These are phyloP conservation scores for Megalonaias nervosa DNA, from an alignment of 1,140 invertebrate genomes.

Conservation along the genomic window DNA sequence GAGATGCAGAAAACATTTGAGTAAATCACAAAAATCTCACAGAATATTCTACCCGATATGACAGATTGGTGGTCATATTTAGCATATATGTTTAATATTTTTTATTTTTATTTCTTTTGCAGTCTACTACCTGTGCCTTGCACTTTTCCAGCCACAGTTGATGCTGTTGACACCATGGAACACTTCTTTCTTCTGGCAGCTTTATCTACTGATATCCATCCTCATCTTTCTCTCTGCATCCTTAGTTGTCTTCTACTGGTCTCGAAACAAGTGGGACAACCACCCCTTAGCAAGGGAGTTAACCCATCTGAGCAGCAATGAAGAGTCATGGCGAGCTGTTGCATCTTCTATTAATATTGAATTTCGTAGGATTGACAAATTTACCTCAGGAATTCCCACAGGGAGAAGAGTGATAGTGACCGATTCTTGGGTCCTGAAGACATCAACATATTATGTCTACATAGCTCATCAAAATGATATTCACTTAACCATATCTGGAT, in stretches of 20 bases:
- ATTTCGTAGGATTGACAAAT: constrained; percentile 84
- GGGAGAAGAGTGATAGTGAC: constrained; percentile 83
- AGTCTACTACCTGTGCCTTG: constrained; percentile 65
- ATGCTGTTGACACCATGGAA: constrained; percentile 49
- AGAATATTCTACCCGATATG: too few relatives aligned
- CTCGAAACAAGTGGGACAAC: constrained; percentile 77
- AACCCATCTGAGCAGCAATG: constrained; percentile 74
- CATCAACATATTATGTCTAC: constrained; percentile 82
- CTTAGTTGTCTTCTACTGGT: constrained; percentile 75
- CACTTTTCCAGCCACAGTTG: constrained; percentile 53
- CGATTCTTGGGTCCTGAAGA: constrained; percentile 91
- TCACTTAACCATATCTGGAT: constrained; percentile 80
- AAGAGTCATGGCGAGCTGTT: constrained; percentile 77
- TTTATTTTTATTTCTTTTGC: constrained; percentile 29
- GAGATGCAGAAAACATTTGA: too few relatives aligned
- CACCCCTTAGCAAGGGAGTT: constrained; percentile 85
- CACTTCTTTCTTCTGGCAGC: constrained; percentile 48
- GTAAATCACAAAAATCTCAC: too few relatives aligned
- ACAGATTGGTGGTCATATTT: too few relatives aligned
- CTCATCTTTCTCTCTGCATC: constrained; percentile 46
- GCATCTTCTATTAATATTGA: constrained; percentile 84
- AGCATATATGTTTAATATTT: too few relatives aligned
- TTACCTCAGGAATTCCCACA: constrained; percentile 77
- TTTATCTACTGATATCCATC: constrained; percentile 48
- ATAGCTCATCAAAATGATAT: constrained; percentile 86